These are phyloP conservation scores for Stratiomys singularior DNA, from an alignment of 2,888 invertebrate genomes.

Conservation along the genomic window DNA sequence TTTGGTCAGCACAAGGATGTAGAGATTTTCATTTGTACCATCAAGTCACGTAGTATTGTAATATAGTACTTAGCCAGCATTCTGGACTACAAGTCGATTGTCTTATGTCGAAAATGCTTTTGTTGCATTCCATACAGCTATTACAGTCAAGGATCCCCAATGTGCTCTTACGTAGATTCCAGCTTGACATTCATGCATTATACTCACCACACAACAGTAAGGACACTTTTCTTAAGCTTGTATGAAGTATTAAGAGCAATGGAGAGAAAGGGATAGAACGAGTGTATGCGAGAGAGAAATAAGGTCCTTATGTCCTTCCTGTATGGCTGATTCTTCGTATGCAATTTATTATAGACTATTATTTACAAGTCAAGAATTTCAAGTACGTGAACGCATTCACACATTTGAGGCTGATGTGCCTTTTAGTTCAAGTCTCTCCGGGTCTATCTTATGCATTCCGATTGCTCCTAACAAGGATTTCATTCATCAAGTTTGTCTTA, in stretches of 20 bases:
- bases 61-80: constrained; percentile 11
- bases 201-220: neutral
- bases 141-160: no score
- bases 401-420: neutral
- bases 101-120: constrained; percentile 1
- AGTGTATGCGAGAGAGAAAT: neutral
- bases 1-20: neutral
- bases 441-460: no score
- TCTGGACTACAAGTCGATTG: neutral
- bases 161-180: no score
- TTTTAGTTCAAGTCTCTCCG: neutral
- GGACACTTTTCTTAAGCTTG: neutral
- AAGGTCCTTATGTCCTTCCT: neutral
- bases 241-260: neutral
- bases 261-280: neutral
- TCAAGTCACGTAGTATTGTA: neutral
- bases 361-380: constrained; percentile 15
- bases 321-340: neutral
- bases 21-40: no score
- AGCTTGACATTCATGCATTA: no score
- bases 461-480: no score
- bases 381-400: constrained; percentile 1
- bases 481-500: no score
- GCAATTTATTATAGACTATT: constrained; percentile 1
- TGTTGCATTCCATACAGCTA: neutral